Conservation (phyloP, 1,140 invertebrate genomes). For the Sycophila sp. region DNA sequence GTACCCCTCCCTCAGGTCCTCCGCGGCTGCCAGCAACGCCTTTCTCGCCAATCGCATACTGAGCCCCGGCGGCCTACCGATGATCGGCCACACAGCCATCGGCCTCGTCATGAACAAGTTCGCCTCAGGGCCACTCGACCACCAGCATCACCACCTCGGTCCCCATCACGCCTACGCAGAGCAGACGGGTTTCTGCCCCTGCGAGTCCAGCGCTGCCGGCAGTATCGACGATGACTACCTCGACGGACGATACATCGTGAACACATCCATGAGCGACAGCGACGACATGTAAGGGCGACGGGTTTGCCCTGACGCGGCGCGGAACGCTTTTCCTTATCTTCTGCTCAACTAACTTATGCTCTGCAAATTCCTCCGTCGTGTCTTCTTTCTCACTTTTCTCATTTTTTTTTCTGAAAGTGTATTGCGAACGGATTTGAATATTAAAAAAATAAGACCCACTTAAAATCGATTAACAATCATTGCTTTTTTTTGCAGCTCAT, state of each 20-base stretch:
- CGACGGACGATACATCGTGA: slow-evolving; percentile 54
- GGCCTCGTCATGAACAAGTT: slow-evolving; percentile 61
- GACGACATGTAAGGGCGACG: slow-evolving; percentile 57
- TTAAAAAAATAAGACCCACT: no score
- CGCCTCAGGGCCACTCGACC: slow-evolving; percentile 52
- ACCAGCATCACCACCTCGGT: slow-evolving; percentile 18
- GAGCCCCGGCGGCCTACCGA: slow-evolving; percentile 54
- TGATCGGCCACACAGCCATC: slow-evolving; percentile 59
- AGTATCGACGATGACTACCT: slow-evolving; percentile 47
- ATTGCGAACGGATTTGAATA: no score
- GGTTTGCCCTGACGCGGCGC: no score
- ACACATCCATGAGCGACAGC: slow-evolving; percentile 51
- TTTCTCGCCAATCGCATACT: slow-evolving; percentile 46
- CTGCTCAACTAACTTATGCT: no score
- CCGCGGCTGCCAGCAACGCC: neutral
- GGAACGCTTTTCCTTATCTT: no score
- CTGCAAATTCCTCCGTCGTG: no score
- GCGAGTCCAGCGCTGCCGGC: slow-evolving; percentile 41
- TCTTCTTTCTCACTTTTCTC: no score
- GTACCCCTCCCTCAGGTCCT: neutral
- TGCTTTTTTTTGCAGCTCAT: no score
- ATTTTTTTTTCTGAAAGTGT: no score
- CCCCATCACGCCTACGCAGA: slow-evolving; percentile 43
- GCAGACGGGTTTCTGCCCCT: slow-evolving; percentile 47
- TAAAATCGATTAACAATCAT: no score